Percentiles rank a stretch among this genome's conserved stretches.
phyloP scores from a whole-genome alignment of 1,140 invertebrate species.

The Drosophila ficusphila region DNA sequence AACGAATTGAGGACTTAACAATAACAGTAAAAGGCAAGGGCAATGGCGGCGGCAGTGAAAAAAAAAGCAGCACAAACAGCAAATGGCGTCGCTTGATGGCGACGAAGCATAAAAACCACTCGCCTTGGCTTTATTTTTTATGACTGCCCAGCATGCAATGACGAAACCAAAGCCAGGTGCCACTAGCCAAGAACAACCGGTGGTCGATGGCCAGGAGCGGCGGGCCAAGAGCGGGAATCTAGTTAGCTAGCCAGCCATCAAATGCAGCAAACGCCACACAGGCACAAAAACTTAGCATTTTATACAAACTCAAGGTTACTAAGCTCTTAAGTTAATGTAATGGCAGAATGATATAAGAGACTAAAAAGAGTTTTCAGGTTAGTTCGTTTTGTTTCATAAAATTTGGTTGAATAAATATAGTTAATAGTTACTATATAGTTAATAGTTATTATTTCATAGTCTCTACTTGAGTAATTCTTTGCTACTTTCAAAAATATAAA shows the following conservation, averaged over 20 bases:
- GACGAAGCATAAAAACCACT: slow-evolving; percentile 79
- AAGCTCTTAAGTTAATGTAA: no score
- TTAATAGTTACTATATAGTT: no score
- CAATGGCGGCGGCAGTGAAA: slow-evolving; percentile 29
- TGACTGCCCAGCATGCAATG: slow-evolving; percentile 55
- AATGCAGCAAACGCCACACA: slow-evolving; percentile 25
- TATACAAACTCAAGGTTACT: no score
- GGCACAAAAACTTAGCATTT: slow-evolving; percentile 4
- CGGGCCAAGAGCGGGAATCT: not conserved
- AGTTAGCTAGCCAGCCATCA: slow-evolving; percentile 28
- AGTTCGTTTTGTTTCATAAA: no score
- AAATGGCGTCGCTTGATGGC: slow-evolving; percentile 77
- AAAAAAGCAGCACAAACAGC: slow-evolving; percentile 32
- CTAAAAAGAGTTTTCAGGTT: no score
- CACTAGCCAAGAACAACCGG: slow-evolving; percentile 9
- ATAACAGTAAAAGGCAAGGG: slow-evolving; percentile 67
- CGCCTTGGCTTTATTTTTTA: slow-evolving; percentile 65
- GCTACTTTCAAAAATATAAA: no score
- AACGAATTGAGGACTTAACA: slow-evolving; percentile 81
- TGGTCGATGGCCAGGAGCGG: slow-evolving; percentile 1
- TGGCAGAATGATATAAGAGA: no score
- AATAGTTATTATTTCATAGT: no score
- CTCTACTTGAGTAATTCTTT: no score
- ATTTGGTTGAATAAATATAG: no score
- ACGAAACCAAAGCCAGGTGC: slow-evolving; percentile 60